Base-by-base conservation (phyloP, 2,888 invertebrate genomes). In the Oscheius sp. region DNA sequence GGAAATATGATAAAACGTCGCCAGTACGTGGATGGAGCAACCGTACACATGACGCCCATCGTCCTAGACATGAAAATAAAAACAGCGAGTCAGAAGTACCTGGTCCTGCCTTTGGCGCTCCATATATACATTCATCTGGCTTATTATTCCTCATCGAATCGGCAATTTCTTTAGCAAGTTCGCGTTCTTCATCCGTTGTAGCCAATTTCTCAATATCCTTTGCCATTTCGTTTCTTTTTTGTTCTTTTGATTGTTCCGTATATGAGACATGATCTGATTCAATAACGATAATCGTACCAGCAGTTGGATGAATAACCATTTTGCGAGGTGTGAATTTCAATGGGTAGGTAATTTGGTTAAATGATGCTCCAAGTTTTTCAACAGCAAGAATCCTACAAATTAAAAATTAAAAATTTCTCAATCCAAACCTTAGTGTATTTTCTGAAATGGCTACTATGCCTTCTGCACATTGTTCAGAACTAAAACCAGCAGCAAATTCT, bases 221-320 rank as follows among this genome's bases (percentile, higher is more conserved):
- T 0, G 96, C 96, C 94, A 98, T 95, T 89, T 97, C 96, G 65
- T 94, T 90, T 81, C 94, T 91, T 70, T 94, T 90, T 81, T 93
- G 93, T 82, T 91, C 92, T 86, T 98, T 98, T 49, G 95, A 95
- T 78, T 94, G 93, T 81, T 96, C 95, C 0, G 97, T 97, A 86
- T 96, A 98, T 0, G 97, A 92, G 87, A 96, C 97, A 87, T 99
- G 96, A 87, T 99, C 98, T 12, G 96, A 95, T 88, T 98, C 97
- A 45, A 96, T 91, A 64, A 95, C 90, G 56, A 97, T 90, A 64
- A 98, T 90, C 85, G 94, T 92, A 32, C 92, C 93, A 20, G 93
- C 92, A 81, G 95, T 94, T 1, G 91, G 91, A 87, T 97, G 95
- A 67, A 97, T 92, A 20, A 93, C 92, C 86, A 98, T 54, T 41